A percentile compares a stretch with the other conserved stretches of the same genome.
phyloP scores from a whole-genome alignment of 1,140 invertebrate species.

The Macrobrachium nipponense region DNA sequence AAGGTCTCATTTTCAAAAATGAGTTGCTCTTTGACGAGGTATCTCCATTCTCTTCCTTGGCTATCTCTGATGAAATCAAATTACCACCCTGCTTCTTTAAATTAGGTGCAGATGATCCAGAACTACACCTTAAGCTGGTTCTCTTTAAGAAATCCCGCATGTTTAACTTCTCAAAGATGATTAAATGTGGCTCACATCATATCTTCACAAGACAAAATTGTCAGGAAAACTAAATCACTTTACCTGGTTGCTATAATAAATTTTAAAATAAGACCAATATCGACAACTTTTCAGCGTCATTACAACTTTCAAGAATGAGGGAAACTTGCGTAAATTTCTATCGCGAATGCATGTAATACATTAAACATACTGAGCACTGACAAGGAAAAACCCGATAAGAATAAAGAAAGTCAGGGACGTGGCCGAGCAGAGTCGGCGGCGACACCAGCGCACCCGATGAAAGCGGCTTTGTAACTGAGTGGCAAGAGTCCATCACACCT shows the following conservation, averaged over 20 bases:
- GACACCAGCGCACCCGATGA: background rate
- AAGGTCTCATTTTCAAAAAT: background rate
- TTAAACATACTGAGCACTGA: no score
- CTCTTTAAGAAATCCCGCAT: constrained; percentile 31
- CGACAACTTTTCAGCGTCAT: no score
- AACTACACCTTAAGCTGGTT: background rate
- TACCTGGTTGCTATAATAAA: no score
- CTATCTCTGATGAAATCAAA: no score
- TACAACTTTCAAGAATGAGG: no score
- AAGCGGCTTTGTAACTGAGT: background rate
- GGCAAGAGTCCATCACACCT: no score
- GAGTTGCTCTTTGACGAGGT: background rate
- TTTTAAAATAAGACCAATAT: no score
- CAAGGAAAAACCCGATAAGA: background rate
- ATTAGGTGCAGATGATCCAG: background rate
- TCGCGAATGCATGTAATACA: no score
- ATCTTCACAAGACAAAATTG: no score
- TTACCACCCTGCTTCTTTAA: background rate
- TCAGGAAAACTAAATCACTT: no score
- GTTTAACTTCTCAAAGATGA: background rate
- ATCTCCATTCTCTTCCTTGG: background rate
- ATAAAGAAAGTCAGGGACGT: background rate
- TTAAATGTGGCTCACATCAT: background rate
- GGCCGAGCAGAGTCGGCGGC: background rate
- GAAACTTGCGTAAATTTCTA: no score